Evolutionary conservation across 2,888 invertebrate species (phyloP).

Genomic region (Papilio protenor): DNA sequence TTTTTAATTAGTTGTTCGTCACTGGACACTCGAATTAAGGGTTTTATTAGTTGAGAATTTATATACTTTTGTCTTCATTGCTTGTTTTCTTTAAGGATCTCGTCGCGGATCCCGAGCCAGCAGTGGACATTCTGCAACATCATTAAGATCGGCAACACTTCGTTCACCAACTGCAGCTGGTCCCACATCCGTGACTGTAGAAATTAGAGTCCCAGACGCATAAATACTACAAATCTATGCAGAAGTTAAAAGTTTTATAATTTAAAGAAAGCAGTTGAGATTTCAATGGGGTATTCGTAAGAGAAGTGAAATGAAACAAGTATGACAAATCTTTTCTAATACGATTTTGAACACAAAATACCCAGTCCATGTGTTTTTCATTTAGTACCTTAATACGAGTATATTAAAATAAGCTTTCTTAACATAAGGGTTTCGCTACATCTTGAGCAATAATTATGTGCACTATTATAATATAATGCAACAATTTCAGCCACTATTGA

Average conservation of each 20-base stretch:
- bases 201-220: conserved; percentile 86
- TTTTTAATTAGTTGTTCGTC: too few species aligned
- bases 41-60: conserved; percentile 11
- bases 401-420: conserved; percentile 70
- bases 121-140: conserved; percentile 91
- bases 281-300: background rate
- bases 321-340: background rate
- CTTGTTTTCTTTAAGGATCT: conserved; percentile 66
- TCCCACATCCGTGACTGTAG: conserved; percentile 87
- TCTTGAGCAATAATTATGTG: conserved; percentile 65
- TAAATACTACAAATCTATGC: conserved; percentile 41
- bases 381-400: conserved; percentile 68
- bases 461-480: conserved; percentile 62
- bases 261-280: conserved; percentile 1
- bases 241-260: background rate
- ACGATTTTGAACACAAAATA: conserved; percentile 48
- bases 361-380: conserved; percentile 80
- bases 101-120: conserved; percentile 90
- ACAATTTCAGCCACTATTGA: conserved; percentile 70
- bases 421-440: conserved; percentile 59
- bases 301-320: background rate
- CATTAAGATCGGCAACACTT: conserved; percentile 86
- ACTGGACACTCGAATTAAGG: too few species aligned
- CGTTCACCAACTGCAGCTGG: conserved; percentile 75
- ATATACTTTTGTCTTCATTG: background rate